Evolutionary conservation across 2,113 vertebrate genomes (phyloP).

Genomic region (Tinamus guttatus): DNA sequence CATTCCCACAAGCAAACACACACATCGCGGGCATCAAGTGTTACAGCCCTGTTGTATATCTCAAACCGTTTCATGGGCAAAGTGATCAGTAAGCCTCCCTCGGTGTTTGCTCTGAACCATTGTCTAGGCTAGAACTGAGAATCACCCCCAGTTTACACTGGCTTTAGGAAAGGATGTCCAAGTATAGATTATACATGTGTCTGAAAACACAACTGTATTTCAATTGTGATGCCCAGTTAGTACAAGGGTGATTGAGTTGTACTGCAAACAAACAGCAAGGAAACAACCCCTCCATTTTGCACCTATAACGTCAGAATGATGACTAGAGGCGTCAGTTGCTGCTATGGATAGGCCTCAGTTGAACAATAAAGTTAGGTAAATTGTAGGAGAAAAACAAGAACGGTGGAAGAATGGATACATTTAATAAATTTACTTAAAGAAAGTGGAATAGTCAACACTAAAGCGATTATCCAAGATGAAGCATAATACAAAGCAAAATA

Average conservation of each 20-base stretch:
- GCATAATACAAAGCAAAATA: neutral
- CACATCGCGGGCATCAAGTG: neutral
- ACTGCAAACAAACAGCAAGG: neutral
- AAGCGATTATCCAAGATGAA: neutral
- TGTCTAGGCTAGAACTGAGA: neutral
- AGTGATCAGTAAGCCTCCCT: neutral
- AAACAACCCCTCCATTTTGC: neutral
- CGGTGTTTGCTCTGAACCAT: neutral
- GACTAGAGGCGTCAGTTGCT: neutral
- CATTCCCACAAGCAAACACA: neutral
- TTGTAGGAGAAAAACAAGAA: neutral
- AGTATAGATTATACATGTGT: neutral
- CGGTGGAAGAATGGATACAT: neutral
- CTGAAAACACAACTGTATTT: neutral
- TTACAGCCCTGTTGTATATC: neutral
- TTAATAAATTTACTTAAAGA: neutral
- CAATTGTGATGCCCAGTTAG: neutral
- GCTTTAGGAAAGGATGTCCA: neutral
- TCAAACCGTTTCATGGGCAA: neutral
- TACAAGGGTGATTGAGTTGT: neutral
- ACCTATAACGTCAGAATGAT: neutral
- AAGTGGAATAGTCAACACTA: neutral
- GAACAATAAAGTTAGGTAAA: neutral
- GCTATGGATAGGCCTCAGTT: neutral
- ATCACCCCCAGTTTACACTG: fast-evolving